Conservation (phyloP, 2,888 invertebrate species). For the Oscheius sp. region DNA sequence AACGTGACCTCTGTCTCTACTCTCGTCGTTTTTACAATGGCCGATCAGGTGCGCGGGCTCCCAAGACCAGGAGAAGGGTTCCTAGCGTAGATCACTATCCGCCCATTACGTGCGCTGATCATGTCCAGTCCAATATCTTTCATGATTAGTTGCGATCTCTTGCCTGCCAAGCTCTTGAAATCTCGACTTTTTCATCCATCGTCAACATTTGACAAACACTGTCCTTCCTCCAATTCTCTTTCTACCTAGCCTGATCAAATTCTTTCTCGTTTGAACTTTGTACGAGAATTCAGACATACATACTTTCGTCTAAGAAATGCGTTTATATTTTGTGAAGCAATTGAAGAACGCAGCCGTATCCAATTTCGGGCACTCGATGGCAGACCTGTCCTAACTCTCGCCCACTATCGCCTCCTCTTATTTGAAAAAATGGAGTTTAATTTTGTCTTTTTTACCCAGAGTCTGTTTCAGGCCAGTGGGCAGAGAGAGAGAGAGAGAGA, state of each 20-base stretch:
- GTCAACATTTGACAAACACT: too few species aligned
- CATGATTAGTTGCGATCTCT: too few species aligned
- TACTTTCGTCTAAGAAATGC: conserved; percentile 15
- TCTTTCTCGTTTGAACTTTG: too few species aligned
- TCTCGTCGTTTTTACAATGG: conserved; percentile 15
- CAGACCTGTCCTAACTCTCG: conserved; percentile 37
- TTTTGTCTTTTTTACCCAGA: too few species aligned
- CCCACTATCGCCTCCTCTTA: conserved; percentile 23
- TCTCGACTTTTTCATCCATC: too few species aligned
- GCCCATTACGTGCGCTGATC: conserved; percentile 15
- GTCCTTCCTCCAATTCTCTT: too few species aligned
- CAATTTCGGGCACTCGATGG: conserved; percentile 38
- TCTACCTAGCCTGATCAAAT: too few species aligned
- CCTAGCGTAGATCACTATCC: conserved; percentile 14
- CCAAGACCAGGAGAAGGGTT: background rate
- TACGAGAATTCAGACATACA: too few species aligned
- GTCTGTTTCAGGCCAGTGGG: too few species aligned
- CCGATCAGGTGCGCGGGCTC: conserved; percentile 17
- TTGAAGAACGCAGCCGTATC: conserved; percentile 38
- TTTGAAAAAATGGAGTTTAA: background rate
- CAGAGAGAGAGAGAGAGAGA: too few species aligned
- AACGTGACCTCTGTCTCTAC: background rate
- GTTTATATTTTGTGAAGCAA: conserved; percentile 37
- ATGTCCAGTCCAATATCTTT: background rate
- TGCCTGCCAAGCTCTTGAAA: too few species aligned